Conservation (phyloP, 1,140 invertebrate genomes). For the Thaumatotibia leucotreta region DNA sequence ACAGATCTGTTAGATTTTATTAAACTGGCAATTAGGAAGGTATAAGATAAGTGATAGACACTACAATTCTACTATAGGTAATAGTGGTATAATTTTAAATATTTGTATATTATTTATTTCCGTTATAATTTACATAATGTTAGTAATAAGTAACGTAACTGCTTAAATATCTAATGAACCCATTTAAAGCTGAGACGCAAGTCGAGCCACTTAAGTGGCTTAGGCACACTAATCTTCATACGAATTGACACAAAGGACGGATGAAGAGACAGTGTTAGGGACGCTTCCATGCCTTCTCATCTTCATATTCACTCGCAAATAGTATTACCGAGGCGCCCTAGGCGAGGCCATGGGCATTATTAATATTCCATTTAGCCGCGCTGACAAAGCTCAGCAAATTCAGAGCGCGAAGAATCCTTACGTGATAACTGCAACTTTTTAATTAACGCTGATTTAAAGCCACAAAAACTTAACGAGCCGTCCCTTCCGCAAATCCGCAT, state of each 20-base stretch:
- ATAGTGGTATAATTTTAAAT: no score
- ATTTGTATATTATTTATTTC: no score
- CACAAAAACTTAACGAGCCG: slow-evolving; percentile 26
- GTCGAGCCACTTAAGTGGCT: not conserved
- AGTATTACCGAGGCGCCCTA: slow-evolving; percentile 19
- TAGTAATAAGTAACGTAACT: no score
- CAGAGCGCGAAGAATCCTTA: slow-evolving; percentile 36
- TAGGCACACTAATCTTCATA: slow-evolving; percentile 18
- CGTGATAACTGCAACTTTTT: slow-evolving; percentile 56
- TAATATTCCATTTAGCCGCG: slow-evolving; percentile 49
- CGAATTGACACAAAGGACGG: slow-evolving; percentile 19
- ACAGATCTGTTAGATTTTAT: no score
- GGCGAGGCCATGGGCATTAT: slow-evolving; percentile 36
- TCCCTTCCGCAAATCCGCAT: slow-evolving; percentile 21
- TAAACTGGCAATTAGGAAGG: no score
- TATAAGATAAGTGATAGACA: no score
- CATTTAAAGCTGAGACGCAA: not conserved
- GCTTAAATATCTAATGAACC: not conserved
- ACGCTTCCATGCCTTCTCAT: slow-evolving; percentile 30
- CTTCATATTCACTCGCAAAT: slow-evolving; percentile 28
- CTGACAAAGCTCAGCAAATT: slow-evolving; percentile 19
- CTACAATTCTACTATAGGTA: no score
- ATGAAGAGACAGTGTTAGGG: slow-evolving; percentile 2
- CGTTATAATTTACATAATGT: no score
- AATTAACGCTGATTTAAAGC: slow-evolving; percentile 48